phyloP scores from a whole-genome alignment of 2,797 vertebrate species.

The Aplochiton taeniatus region DNA sequence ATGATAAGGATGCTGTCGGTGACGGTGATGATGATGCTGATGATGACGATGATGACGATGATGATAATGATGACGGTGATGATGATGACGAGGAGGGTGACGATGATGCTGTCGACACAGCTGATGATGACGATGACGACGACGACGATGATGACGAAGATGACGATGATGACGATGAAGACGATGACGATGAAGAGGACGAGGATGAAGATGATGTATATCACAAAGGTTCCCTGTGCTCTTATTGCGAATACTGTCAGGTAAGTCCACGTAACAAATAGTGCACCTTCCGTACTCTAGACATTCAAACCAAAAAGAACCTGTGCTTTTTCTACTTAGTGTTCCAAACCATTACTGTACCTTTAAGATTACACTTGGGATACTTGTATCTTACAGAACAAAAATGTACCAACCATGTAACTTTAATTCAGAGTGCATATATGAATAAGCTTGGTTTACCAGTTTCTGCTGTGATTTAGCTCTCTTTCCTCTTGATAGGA shows the following conservation, averaged over 20 bases:
- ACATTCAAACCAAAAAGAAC: too few relatives aligned
- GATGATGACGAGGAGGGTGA: neutral
- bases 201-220: conserved; percentile 73
- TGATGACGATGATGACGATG: neutral
- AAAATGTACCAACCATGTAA: too few relatives aligned
- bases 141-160: conserved; percentile 38
- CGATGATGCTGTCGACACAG: conserved; percentile 36
- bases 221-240: conserved; percentile 83
- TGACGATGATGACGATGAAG: conserved; percentile 33
- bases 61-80: neutral
- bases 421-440: too few relatives aligned
- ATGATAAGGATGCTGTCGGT: too few relatives aligned
- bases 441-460: too few relatives aligned
- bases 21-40: neutral
- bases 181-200: conserved; percentile 50
- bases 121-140: conserved; percentile 35
- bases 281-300: too few relatives aligned
- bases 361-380: too few relatives aligned
- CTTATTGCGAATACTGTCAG: conserved; percentile 86
- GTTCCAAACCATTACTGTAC: too few relatives aligned
- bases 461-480: neutral
- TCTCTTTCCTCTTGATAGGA: too few relatives aligned
- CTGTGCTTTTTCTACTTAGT: too few relatives aligned
- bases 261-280: conserved; percentile 59
- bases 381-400: too few relatives aligned